These are phyloP conservation scores for Mylabris sibirica DNA, from an alignment of 2,888 invertebrate genomes.

Conservation along the genomic window DNA sequence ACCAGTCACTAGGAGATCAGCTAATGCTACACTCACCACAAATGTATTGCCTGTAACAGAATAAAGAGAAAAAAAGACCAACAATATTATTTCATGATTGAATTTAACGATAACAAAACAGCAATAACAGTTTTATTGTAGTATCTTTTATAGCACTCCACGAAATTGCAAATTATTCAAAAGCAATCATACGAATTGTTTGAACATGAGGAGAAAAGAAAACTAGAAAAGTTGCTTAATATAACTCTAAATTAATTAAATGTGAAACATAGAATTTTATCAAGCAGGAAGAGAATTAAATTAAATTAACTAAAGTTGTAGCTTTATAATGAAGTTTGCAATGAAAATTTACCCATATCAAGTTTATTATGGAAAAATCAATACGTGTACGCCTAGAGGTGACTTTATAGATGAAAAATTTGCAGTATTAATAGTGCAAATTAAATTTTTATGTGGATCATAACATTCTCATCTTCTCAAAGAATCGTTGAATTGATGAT, in stretches of 20 bases:
- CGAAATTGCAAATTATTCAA: constrained; percentile 20
- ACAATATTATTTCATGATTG: not conserved
- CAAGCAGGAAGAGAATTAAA: too few relatives aligned
- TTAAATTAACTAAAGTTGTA: too few relatives aligned
- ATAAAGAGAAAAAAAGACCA: not conserved
- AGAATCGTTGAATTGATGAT: too few relatives aligned
- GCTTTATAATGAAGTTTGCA: too few relatives aligned
- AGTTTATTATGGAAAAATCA: not conserved
- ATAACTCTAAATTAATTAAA: too few relatives aligned
- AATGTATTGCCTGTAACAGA: constrained; percentile 70
- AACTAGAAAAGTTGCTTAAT: too few relatives aligned
- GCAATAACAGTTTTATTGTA: not conserved
- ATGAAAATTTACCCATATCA: not conserved
- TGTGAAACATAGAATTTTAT: too few relatives aligned
- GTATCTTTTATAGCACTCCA: not conserved
- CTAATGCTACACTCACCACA: constrained; percentile 74
- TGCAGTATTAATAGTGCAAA: too few relatives aligned
- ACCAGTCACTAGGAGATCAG: constrained; percentile 75
- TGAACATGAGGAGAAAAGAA: too few relatives aligned
- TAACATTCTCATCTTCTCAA: too few relatives aligned
- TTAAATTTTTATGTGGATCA: too few relatives aligned
- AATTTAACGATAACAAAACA: too few relatives aligned
- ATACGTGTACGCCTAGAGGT: not conserved
- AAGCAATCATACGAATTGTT: not conserved
- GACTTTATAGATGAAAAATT: not conserved